Conservation (phyloP, 1,140 invertebrate species). For the Caenorhabditis brenneri region DNA sequence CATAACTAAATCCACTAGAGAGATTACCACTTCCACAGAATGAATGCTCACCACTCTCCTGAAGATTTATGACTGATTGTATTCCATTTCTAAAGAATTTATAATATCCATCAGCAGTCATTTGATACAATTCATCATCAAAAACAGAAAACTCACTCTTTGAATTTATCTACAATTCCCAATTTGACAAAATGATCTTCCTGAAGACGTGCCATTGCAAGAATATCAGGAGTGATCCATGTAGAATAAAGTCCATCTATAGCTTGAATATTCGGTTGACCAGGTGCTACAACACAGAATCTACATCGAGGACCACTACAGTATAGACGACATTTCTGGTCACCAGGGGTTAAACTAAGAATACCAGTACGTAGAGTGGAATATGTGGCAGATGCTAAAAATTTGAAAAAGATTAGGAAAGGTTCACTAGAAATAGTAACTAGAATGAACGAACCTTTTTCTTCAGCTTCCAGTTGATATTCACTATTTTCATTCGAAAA, state of each 20-base stretch:
- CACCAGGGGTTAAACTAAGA: conserved; percentile 31
- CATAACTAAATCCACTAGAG: conserved; percentile 45
- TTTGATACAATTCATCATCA: not conserved
- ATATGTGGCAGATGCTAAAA: conserved; percentile 36
- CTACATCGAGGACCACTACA: conserved; percentile 19
- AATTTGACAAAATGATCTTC: not conserved
- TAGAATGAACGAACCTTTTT: not conserved
- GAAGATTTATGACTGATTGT: conserved; percentile 49
- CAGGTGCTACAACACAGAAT: conserved; percentile 2
- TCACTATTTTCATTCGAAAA: not conserved
- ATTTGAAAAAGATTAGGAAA: not conserved
- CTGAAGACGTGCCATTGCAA: conserved; percentile 46
- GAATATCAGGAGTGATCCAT: conserved; percentile 45
- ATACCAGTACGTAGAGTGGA: conserved; percentile 39
- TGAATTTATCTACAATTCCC: conserved; percentile 22
- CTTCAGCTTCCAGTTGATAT: not conserved
- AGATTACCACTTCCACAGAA: conserved; percentile 49
- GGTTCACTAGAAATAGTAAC: not conserved
- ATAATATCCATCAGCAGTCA: not conserved
- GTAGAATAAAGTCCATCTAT: conserved; percentile 29
- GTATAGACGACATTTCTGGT: conserved; percentile 37
- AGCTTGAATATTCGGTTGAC: not conserved
- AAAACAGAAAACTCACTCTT: conserved; percentile 31
- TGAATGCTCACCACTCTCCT: conserved; percentile 49
- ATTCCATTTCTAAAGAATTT: conserved; percentile 6